These are phyloP conservation scores for Bradysia coprophila DNA, from an alignment of 1,140 invertebrate species.

Conservation along the genomic window DNA sequence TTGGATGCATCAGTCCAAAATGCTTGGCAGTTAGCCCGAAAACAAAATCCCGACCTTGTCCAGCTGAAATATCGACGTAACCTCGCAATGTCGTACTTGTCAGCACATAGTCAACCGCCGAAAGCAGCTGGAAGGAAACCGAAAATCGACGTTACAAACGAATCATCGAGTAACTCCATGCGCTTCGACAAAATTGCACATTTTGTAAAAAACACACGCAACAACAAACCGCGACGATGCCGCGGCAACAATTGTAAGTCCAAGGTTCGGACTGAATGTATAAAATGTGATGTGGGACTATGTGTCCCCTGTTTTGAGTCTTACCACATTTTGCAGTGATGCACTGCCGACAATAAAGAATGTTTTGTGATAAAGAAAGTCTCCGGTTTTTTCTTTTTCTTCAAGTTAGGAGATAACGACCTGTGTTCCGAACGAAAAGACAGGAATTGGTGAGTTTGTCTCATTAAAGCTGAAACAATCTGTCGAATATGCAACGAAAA, in stretches of 20 bases:
- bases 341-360: no score
- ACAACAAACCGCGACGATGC: background rate
- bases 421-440: no score
- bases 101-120: conserved; percentile 3
- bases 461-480: no score
- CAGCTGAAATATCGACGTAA: conserved; percentile 1
- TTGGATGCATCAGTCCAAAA: conserved; percentile 12
- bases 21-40: conserved; percentile 7
- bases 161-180: no score
- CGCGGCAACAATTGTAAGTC: conserved; percentile 4
- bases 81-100: conserved; percentile 2
- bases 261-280: conserved; percentile 2
- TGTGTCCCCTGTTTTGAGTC: conserved; percentile 6
- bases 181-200: background rate
- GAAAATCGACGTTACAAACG: background rate
- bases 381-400: no score
- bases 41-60: background rate
- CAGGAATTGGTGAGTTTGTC: no score
- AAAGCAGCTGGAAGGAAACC: conserved; percentile 2
- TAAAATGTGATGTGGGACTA: conserved; percentile 7
- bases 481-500: no score
- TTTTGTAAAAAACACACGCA: background rate
- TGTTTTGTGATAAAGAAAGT: no score
- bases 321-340: no score
- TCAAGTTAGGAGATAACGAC: no score